Evolutionary conservation across 2,797 vertebrate genomes (phyloP), one percentile per base, ranked within the genome.

Genomic region (Typhlichthys eigenmanni): DNA sequence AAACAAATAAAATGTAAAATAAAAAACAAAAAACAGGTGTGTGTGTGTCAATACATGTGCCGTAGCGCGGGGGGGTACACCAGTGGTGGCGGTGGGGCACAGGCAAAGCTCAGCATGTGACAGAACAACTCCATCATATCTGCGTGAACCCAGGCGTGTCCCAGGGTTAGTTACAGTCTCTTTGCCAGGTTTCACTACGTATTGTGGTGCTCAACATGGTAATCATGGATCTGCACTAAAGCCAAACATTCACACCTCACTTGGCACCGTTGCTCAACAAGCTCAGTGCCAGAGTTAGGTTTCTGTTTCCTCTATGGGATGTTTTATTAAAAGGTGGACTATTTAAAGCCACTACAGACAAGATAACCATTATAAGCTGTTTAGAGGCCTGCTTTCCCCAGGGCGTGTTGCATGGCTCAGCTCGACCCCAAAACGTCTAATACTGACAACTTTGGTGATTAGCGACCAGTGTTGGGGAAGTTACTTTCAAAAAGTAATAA

Each of bases 121-220:
- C 70, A 38, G 66, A 82, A 78, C 67, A 77, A 75, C 73, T 72
- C 32, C 59, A 61, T 52, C 47, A 13, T 19, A 64, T 55, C 71
- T n/a, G 50, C 54, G n/a, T 85, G 81, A 86, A 82, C 76, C 66
- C 0, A 10, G 60, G 66, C 3, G 34, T 1, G 34, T 60, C 43
- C 0, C 13, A 71, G 11, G 57, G 38, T 29, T 62, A 57, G 47
- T 29, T 45, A n/a, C 10, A 55, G 47, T 48, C 34, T 16, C 8
- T 13, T 43, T 53, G 29, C 16, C 1, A n/a, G 0, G 5, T 62
- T 62, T 69, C 19, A 9, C 24, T 1, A 54, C 5, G 2, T 16
- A 11, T 29, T 58, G 66, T 47, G 16, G 8, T 38, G 52, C 32
- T 9, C 5, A 13, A 17, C 60, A 14, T 24, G 1, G 56, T 12